Conservation (phyloP, 2,888 invertebrate genomes). For the Caenorhabditis macrosperma region DNA sequence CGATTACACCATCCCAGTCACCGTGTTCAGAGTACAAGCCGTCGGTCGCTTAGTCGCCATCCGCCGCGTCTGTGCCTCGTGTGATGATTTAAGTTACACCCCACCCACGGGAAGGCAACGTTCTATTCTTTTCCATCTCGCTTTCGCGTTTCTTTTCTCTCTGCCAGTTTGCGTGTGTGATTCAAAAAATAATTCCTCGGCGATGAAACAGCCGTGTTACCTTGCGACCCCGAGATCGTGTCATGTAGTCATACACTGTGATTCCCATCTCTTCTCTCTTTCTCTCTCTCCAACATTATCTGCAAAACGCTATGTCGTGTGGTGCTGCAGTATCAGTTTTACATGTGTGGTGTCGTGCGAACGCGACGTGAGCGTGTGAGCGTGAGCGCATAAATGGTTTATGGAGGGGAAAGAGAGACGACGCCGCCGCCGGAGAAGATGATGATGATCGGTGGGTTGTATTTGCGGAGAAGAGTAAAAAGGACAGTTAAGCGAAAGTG, state of each 20-base stretch:
- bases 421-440: background rate
- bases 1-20: constrained; percentile 14
- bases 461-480: constrained; percentile 3
- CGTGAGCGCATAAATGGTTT: constrained; percentile 13
- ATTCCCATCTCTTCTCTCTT: background rate
- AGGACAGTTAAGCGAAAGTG: constrained; percentile 8
- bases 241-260: background rate
- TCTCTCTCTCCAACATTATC: background rate
- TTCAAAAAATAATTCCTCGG: background rate
- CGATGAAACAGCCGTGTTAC: background rate
- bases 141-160: too few relatives aligned
- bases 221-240: background rate
- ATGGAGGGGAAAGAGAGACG: background rate
- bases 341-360: constrained; percentile 3
- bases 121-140: constrained; percentile 7
- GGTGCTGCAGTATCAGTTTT: constrained; percentile 15
- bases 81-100: constrained; percentile 10
- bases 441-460: constrained; percentile 22
- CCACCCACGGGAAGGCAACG: constrained; percentile 5
- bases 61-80: too few relatives aligned
- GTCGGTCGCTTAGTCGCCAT: background rate
- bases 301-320: constrained; percentile 1
- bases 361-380: background rate
- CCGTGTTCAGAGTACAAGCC: constrained; percentile 5
- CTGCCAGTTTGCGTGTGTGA: background rate